These are phyloP conservation scores for Leptatherina wallacei DNA, from an alignment of 2,797 vertebrate species.

Conservation along the genomic window DNA sequence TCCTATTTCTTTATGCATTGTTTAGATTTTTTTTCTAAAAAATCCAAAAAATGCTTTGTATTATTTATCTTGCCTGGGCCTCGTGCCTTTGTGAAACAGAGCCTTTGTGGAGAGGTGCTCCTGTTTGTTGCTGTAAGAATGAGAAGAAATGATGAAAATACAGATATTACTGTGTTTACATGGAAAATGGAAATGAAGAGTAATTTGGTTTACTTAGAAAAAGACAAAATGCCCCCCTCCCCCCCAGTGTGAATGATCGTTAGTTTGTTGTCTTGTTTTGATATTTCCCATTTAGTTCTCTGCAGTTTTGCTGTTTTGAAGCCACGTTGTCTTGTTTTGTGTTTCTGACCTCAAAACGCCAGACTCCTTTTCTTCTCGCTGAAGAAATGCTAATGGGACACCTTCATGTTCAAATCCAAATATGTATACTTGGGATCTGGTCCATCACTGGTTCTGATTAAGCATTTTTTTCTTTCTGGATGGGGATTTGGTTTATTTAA, in stretches of 20 bases:
- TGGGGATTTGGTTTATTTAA: slow-evolving; percentile 28
- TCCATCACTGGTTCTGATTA: slow-evolving; percentile 27
- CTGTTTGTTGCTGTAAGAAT: background rate
- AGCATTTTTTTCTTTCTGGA: slow-evolving; percentile 8
- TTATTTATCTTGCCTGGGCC: background rate
- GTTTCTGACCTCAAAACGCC: slow-evolving; percentile 58
- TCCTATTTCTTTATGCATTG: background rate
- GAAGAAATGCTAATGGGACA: slow-evolving; percentile 46
- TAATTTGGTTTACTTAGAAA: background rate
- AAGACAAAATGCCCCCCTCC: background rate
- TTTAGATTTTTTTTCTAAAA: background rate
- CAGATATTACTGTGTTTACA: background rate
- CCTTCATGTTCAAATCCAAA: slow-evolving; percentile 39
- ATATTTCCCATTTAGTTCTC: slow-evolving; percentile 37
- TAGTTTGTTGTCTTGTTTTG: slow-evolving; percentile 33
- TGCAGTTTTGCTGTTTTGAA: slow-evolving; percentile 14
- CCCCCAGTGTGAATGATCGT: background rate
- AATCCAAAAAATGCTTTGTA: background rate
- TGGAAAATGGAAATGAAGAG: background rate
- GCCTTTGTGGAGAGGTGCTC: no score
- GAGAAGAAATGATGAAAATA: background rate
- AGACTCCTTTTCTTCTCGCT: slow-evolving; percentile 45
- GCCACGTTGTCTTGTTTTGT: slow-evolving; percentile 47
- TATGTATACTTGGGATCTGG: slow-evolving; percentile 25
- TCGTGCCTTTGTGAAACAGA: background rate